A percentile compares a stretch with the other conserved stretches of the same genome.
These are phyloP conservation scores for Leistus spinibarbis DNA, from an alignment of 2,888 invertebrate species.

Conservation along the genomic window DNA sequence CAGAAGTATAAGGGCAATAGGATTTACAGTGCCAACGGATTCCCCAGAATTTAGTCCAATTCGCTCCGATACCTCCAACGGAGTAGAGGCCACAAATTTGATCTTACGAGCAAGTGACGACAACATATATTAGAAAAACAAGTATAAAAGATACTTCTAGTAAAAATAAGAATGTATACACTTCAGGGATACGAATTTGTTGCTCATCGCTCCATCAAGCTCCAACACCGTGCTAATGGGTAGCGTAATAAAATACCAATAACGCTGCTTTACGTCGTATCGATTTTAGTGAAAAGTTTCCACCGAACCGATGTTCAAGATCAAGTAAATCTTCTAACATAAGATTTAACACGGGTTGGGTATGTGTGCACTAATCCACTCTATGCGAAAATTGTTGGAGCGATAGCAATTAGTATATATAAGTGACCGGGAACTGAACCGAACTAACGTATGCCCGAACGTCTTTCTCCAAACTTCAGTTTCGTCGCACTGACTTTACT, in stretches of 20 bases:
- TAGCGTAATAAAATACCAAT: not conserved
- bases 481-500: not conserved
- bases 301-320: not conserved
- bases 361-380: not conserved
- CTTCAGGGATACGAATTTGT: not conserved
- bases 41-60: no score
- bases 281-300: not conserved
- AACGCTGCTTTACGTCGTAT: not conserved
- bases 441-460: not conserved
- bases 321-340: not conserved
- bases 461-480: not conserved
- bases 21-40: no score
- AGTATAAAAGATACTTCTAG: no score
- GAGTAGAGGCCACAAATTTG: no score
- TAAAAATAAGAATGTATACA: no score
- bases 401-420: slow-evolving; percentile 23
- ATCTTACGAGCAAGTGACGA: no score
- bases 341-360: not conserved
- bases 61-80: no score
- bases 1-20: no score
- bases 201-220: not conserved
- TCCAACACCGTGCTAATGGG: not conserved
- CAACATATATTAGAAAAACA: no score
- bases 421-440: slow-evolving; percentile 29
- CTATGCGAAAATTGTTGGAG: slow-evolving; percentile 19